Percentiles rank a stretch among this genome's conserved stretches.
Evolutionary conservation across 2,888 invertebrate species (phyloP).

Genomic region (Beris morrisii): DNA sequence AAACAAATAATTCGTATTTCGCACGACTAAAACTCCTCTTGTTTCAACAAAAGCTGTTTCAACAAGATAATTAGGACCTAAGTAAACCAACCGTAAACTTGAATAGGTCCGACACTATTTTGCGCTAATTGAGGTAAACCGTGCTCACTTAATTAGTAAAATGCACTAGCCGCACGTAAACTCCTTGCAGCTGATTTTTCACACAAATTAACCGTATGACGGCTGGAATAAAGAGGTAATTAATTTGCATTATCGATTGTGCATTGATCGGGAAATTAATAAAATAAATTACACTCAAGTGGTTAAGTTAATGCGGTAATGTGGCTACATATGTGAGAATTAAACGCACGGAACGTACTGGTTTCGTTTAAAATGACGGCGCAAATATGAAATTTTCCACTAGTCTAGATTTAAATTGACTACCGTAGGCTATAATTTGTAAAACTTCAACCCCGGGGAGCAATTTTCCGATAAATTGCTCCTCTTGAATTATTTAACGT

Average conservation of each 20-base stretch:
- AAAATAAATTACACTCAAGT: constrained; percentile 25
- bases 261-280: constrained; percentile 29
- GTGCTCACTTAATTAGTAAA: neutral
- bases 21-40: no score
- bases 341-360: no score
- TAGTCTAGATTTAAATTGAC: constrained; percentile 16
- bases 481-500: no score
- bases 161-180: neutral
- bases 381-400: neutral
- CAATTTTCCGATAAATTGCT: no score
- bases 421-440: neutral
- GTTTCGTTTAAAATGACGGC: neutral
- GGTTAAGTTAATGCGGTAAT: constrained; percentile 22
- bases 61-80: no score
- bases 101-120: neutral
- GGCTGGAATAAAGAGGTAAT: constrained; percentile 16
- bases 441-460: neutral
- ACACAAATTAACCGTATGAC: neutral
- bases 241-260: constrained; percentile 31
- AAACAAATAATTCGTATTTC: no score
- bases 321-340: neutral
- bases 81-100: no score
- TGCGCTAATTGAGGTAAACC: neutral
- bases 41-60: no score
- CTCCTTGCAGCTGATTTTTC: neutral